Conservation (phyloP, 2,797 vertebrate genomes). For the Gypaetus barbatus region DNA sequence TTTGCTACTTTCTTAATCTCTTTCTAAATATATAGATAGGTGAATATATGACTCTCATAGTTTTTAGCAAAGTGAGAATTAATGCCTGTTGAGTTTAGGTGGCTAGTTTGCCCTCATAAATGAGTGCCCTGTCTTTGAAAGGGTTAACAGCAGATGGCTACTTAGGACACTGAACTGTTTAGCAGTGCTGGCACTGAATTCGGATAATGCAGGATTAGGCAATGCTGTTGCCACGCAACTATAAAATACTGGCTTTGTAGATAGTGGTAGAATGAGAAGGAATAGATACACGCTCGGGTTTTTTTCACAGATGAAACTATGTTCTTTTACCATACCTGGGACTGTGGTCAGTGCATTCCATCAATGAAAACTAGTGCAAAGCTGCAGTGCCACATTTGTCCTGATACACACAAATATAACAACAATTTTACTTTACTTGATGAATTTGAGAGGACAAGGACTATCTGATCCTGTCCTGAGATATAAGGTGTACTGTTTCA, state of each 20-base stretch:
- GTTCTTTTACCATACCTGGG: not conserved
- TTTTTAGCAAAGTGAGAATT: conserved; percentile 11
- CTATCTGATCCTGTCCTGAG: not conserved
- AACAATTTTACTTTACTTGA: not conserved
- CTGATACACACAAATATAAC: not conserved
- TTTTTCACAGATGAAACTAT: not conserved
- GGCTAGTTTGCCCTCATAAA: conserved; percentile 7
- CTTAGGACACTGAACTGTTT: conserved; percentile 19
- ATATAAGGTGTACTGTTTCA: not conserved
- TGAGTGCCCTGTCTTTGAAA: conserved; percentile 1
- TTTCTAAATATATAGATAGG: not conserved
- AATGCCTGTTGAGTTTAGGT: conserved; percentile 19
- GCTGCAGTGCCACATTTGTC: not conserved
- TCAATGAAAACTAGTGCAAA: not conserved
- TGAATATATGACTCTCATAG: not conserved
- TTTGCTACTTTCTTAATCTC: not conserved
- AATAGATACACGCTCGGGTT: not conserved
- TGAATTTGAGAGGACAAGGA: not conserved
- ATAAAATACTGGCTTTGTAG: not conserved
- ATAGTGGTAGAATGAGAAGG: not conserved
- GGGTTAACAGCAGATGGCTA: conserved; percentile 47
- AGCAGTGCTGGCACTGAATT: not conserved
- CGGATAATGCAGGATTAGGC: not conserved
- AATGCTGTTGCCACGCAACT: not conserved
- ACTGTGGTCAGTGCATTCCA: not conserved